Base-by-base conservation (phyloP, 1,140 invertebrate genomes). In the Bactericera cockerelli region DNA sequence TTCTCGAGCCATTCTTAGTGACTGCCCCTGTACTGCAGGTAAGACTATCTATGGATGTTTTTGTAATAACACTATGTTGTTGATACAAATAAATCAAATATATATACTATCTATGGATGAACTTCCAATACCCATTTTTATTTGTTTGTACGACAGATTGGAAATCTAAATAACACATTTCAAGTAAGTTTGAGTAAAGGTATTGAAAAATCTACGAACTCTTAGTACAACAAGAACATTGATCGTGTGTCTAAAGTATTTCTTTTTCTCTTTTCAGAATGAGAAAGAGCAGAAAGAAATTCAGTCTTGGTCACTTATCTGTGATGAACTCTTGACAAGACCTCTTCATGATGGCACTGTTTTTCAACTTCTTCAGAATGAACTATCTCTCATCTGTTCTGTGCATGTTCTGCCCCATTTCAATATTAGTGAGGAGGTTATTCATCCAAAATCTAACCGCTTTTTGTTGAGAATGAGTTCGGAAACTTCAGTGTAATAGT, bases 381-480 rank as follows among this genome's bases (percentile, higher is more conserved):
- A 98, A 68, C 80, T 98, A 2, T 93, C 91, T 0, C 74, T 99
- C 0, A 75, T 97, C 63, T 94, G 93, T 67, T 81, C 81, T 1
- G 81, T 95, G 21, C 79, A 85, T 65, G 79, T 80, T 63, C 70
- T 99, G 63, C 94, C 95, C 1, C 89, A 93, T 75, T 92, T 96
- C 68, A 90, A 88, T 72, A 76, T 99, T 2, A 87, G 87, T 0
- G 93, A 99, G 71, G 91, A 98, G 74, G 84, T 98, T 0, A 86
- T 96, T 16, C 90, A 97, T 77, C 90, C 91, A 0, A 93, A 94
- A 70, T 89, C 84, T 62, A 96, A 97, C 73, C 90, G 92, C 66
- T 98, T 98, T 80, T 84, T 96, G 31, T 73, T 98, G 54, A 78
- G 91, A 67, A 73, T 98, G 1, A 97, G 94, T 71, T 96, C 93